phyloP scores from a whole-genome alignment of 1,140 invertebrate species.

The Ridgeia piscesae region DNA sequence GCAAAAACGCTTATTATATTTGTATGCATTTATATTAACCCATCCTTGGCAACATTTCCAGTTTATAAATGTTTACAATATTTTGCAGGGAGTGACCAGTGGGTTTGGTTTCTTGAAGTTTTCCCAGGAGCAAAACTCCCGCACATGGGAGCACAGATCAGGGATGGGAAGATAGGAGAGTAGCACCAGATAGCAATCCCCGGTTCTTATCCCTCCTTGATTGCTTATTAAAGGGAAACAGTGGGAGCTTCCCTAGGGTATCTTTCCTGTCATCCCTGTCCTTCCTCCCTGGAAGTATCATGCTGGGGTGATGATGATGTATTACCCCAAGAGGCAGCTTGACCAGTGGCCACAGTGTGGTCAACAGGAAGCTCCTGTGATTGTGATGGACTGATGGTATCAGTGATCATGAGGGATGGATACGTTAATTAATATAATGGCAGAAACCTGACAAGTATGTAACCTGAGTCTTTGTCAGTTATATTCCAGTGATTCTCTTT shows the following conservation, averaged over 20 bases:
- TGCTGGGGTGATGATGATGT: neutral
- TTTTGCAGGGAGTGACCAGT: neutral
- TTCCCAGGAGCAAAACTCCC: neutral
- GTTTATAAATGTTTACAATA: no score
- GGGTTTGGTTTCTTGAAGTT: neutral
- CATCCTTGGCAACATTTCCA: no score
- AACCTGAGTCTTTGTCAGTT: neutral
- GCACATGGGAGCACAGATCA: neutral
- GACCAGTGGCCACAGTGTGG: neutral
- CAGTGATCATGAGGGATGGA: neutral
- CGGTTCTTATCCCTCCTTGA: neutral
- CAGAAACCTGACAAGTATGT: neutral
- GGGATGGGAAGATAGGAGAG: neutral
- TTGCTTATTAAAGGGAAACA: neutral
- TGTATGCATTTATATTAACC: no score
- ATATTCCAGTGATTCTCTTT: neutral
- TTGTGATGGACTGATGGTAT: neutral
- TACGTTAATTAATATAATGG: neutral
- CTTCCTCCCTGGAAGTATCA: neutral
- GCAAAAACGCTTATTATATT: no score
- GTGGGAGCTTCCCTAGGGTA: neutral
- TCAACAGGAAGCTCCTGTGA: neutral
- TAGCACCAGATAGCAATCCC: neutral
- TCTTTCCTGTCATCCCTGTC: neutral
- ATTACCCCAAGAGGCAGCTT: neutral